phyloP scores from a whole-genome alignment of 2,888 invertebrate genomes.

The Epicampocera succincta region DNA sequence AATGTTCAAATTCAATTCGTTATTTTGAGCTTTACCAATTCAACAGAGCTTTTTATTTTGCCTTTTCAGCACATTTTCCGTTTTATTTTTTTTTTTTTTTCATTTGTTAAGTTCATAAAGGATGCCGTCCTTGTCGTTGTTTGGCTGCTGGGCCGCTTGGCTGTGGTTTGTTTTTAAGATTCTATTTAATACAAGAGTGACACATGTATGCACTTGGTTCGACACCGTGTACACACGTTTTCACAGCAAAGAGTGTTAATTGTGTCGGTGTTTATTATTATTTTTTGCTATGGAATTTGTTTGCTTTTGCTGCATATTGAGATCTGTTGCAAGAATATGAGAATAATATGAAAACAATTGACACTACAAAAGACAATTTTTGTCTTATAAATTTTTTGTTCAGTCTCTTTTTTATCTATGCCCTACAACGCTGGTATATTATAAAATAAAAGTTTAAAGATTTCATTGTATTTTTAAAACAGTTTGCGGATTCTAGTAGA shows the following conservation, averaged over 20 bases:
- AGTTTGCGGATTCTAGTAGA: too few relatives aligned
- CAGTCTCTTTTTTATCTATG: too few relatives aligned
- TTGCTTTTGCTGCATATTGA: conserved; percentile 33
- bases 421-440: too few relatives aligned
- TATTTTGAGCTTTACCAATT: conserved; percentile 62
- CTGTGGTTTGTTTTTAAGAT: conserved; percentile 46
- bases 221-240: conserved; percentile 76
- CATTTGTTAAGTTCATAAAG: conserved; percentile 61
- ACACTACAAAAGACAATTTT: conserved; percentile 61
- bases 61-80: background rate
- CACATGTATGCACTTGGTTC: conserved; percentile 81
- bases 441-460: too few relatives aligned
- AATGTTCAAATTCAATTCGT: conserved; percentile 63
- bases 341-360: conserved; percentile 71
- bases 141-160: conserved; percentile 10
- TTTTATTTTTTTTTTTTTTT: background rate
- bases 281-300: conserved; percentile 24
- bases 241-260: conserved; percentile 71
- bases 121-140: conserved; percentile 68
- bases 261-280: conserved; percentile 68
- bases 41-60: conserved; percentile 48
- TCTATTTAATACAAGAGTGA: conserved; percentile 74
- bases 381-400: background rate
- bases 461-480: too few relatives aligned
- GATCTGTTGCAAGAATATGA: conserved; percentile 56